phyloP scores from a whole-genome alignment of 2,888 invertebrate genomes.

The Lasioglossum vierecki region DNA sequence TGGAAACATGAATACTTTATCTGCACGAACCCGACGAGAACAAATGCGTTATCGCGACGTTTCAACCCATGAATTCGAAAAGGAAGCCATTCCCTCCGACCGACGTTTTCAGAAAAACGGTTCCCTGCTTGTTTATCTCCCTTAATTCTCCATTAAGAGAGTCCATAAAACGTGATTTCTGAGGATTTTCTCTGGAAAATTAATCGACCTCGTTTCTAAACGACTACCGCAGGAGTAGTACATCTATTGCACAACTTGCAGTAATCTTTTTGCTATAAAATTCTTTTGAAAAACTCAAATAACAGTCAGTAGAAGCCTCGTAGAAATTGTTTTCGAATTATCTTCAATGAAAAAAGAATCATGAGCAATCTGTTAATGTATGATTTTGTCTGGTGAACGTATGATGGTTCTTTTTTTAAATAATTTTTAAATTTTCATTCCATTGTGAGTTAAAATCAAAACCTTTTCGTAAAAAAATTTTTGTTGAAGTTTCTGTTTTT shows the following conservation, averaged over 20 bases:
- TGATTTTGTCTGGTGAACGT: too few relatives aligned
- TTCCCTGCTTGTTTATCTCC: background rate
- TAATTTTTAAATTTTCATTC: too few relatives aligned
- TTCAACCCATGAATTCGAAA: background rate
- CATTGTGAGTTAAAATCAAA: too few relatives aligned
- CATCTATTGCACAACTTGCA: background rate
- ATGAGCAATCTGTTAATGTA: too few relatives aligned
- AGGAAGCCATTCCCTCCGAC: background rate
- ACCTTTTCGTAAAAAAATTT: too few relatives aligned
- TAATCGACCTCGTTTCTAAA: background rate
- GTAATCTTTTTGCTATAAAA: background rate
- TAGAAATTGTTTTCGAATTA: background rate
- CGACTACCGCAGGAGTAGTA: background rate
- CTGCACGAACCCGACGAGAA: constrained; percentile 8
- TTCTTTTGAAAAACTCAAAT: background rate
- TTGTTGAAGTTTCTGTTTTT: too few relatives aligned
- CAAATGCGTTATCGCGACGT: constrained; percentile 20
- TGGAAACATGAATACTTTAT: constrained; percentile 7
- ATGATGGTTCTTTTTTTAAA: too few relatives aligned
- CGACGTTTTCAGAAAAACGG: background rate
- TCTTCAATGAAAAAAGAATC: background rate
- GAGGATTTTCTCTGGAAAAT: background rate
- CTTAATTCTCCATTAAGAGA: background rate
- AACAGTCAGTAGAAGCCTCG: background rate
- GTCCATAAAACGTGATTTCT: background rate